These are phyloP conservation scores for Lycophotia porphyrea DNA, from an alignment of 2,888 invertebrate species.

Conservation along the genomic window DNA sequence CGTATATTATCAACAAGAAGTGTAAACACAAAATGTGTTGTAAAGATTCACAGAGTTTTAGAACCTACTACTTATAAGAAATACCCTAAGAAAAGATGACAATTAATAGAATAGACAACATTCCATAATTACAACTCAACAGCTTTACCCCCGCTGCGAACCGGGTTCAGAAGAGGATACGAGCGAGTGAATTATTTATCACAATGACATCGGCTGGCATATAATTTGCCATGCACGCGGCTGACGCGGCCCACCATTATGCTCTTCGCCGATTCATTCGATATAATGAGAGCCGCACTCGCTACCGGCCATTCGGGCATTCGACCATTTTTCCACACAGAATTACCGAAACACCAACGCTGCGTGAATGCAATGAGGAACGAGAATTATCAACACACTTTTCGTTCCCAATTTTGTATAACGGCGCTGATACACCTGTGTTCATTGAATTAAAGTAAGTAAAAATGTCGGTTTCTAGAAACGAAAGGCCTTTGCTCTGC, in stretches of 20 bases:
- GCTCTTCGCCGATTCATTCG: constrained; percentile 86
- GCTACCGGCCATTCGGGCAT: constrained; percentile 82
- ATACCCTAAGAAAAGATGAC: background rate
- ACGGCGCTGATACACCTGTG: constrained; percentile 6
- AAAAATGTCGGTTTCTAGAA: background rate
- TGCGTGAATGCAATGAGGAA: constrained; percentile 62
- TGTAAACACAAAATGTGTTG: background rate
- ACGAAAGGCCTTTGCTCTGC: background rate
- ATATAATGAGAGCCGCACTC: constrained; percentile 83
- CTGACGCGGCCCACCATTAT: constrained; percentile 80
- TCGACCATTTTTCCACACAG: constrained; percentile 73
- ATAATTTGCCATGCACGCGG: constrained; percentile 86
- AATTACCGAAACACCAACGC: constrained; percentile 57
- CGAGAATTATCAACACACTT: constrained; percentile 42
- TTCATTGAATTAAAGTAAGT: constrained; percentile 2
- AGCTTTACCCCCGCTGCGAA: constrained; percentile 30
- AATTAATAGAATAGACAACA: constrained; percentile 33
- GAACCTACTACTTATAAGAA: background rate
- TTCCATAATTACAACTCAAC: constrained; percentile 47
- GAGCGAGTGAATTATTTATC: constrained; percentile 82
- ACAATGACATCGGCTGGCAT: constrained; percentile 86
- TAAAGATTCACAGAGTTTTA: background rate
- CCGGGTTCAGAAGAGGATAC: constrained; percentile 48
- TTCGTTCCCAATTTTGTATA: constrained; percentile 33
- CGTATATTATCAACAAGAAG: background rate